Base-by-base conservation (phyloP, 2,797 vertebrate genomes). In the Eupleurogrammus muticus region DNA sequence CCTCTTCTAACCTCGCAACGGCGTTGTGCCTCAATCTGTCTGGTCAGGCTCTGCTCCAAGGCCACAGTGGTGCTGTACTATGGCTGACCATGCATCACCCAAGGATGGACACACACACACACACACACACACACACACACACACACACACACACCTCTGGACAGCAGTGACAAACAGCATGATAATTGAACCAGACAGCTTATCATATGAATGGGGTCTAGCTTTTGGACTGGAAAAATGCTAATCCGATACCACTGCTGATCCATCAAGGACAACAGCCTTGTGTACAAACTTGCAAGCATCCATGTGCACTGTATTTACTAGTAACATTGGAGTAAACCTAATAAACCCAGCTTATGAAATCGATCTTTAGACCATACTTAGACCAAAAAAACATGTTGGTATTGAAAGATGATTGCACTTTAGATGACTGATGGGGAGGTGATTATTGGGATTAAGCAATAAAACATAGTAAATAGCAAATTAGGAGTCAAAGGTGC, bases 11-110 rank as follows among this genome's bases (percentile, higher is more conserved):
- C 75, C 75, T 77, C 3, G 8, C 53, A 21, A 59, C 34, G n/a
- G 61, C 35, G 23, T 68, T 69, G 67, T 61, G 66, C 82, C 72
- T 74, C 87, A 85, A 87, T 91, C 84, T 85, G 83, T 89, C 82
- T 77, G 81, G 42, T 48, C 64, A 69, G 78, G 52, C 78, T 80
- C 47, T 38, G 32, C 48, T 85, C 82, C 88, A 90, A 87, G 88
- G 87, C 87, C 80, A 65, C 47, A 19, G 17, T 49, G 69, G 65
- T 46, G 70, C 76, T 74, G 70, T 66, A 64, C 72, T 48, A 54
- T 48, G 75, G 68, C 69, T 82, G 85, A 87, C 82, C 78, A 88
- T 84, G 85, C 67, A 84, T 87, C 84, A 81, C 71, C 62, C 32
- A 3, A 76, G 53, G 57, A 86, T 56, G 74, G 79, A 83, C 75